Percentiles rank a stretch among this genome's conserved stretches.
Evolutionary conservation across 2,888 invertebrate genomes (phyloP).

Genomic region (Pinctada fucata): DNA sequence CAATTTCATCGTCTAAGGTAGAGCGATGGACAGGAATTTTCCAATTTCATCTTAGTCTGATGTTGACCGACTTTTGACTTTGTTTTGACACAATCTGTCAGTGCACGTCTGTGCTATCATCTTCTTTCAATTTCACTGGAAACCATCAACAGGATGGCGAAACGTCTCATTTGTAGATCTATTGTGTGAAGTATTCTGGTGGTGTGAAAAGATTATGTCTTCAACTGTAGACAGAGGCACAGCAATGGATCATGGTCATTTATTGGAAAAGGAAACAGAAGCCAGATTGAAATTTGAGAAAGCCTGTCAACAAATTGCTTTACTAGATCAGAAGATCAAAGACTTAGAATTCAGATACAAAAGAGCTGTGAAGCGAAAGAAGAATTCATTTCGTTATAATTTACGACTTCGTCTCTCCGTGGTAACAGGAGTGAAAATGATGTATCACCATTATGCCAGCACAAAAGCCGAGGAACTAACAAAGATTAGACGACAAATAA

Average conservation of each 20-base stretch:
- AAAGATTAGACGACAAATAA: conserved; percentile 59
- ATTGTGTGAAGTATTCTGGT: neutral
- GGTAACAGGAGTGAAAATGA: conserved; percentile 74
- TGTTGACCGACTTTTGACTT: no score
- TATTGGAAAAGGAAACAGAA: conserved; percentile 57
- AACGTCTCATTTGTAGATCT: no score
- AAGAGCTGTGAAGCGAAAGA: conserved; percentile 70
- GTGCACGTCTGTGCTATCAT: no score
- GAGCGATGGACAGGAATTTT: no score
- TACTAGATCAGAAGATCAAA: conserved; percentile 71
- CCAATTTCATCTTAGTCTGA: no score
- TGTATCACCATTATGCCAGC: conserved; percentile 74
- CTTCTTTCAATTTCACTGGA: no score
- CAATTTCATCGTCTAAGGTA: no score
- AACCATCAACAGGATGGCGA: no score
- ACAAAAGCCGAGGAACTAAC: conserved; percentile 71
- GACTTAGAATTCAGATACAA: conserved; percentile 71
- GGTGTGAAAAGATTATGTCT: conserved; percentile 20
- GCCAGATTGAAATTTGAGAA: conserved; percentile 67
- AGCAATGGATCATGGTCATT: conserved; percentile 51
- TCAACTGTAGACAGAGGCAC: conserved; percentile 38
- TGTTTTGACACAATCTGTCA: no score
- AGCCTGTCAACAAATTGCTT: conserved; percentile 70
- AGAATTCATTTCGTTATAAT: conserved; percentile 71
- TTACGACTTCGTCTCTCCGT: conserved; percentile 68